These are phyloP conservation scores for Propsilocerus akamusi DNA, from an alignment of 1,140 invertebrate genomes.

Conservation along the genomic window DNA sequence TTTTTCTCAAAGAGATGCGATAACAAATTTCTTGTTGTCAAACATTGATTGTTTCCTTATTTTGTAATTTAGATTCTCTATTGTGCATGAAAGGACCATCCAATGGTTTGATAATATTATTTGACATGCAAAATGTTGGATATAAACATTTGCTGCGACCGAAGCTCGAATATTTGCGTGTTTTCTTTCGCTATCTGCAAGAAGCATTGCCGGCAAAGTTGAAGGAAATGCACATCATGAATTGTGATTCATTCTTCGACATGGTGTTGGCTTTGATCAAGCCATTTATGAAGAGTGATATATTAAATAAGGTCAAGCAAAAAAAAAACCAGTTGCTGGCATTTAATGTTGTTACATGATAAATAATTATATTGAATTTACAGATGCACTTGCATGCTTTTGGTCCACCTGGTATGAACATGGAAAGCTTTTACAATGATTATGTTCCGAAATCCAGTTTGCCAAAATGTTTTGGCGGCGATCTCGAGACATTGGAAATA, in stretches of 20 bases:
- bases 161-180: constrained; percentile 23
- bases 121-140: constrained; percentile 38
- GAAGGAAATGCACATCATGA: constrained; percentile 39
- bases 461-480: constrained; percentile 28
- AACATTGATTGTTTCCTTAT: not conserved
- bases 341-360: too few relatives aligned
- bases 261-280: constrained; percentile 36
- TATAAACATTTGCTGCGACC: constrained; percentile 34
- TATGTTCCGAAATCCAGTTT: constrained; percentile 25
- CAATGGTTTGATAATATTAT: constrained; percentile 36
- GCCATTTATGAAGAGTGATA: constrained; percentile 41
- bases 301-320: constrained; percentile 35
- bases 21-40: not conserved
- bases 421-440: constrained; percentile 23
- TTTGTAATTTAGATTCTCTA: constrained; percentile 20
- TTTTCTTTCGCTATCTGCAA: constrained; percentile 29
- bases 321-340: not conserved
- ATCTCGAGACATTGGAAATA: constrained; percentile 21
- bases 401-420: constrained; percentile 16
- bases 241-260: constrained; percentile 38
- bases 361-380: too few relatives aligned
- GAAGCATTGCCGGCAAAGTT: constrained; percentile 39
- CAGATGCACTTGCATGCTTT: constrained; percentile 27
- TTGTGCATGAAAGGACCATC: constrained; percentile 29
- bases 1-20: not conserved